phyloP scores from a whole-genome alignment of 2,888 invertebrate species.

The Volucella inanis region DNA sequence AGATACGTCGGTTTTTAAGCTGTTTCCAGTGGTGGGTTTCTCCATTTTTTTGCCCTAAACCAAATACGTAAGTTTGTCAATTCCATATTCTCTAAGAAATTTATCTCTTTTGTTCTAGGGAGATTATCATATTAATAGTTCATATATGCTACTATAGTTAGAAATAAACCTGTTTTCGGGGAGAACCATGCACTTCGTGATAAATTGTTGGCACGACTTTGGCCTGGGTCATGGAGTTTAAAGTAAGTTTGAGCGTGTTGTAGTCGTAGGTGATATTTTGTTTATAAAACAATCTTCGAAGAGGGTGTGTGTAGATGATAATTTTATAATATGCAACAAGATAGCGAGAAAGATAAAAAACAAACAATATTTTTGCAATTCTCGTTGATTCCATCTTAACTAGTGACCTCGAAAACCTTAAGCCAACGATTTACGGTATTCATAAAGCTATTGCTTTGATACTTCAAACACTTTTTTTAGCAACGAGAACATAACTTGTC shows the following conservation, averaged over 20 bases:
- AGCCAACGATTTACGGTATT: too few relatives aligned
- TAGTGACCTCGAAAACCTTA: too few relatives aligned
- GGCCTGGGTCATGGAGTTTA: not conserved
- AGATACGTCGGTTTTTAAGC: not conserved
- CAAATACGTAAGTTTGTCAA: not conserved
- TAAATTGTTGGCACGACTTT: slow-evolving; percentile 24
- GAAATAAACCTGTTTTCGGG: not conserved
- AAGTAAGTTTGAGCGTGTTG: not conserved
- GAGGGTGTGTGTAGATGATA: too few relatives aligned
- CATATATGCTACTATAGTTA: not conserved
- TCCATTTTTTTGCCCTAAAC: not conserved
- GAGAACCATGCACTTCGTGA: slow-evolving; percentile 9
- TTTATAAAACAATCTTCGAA: not conserved
- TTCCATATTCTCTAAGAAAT: not conserved
- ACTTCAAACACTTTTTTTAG: too few relatives aligned
- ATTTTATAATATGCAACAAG: too few relatives aligned
- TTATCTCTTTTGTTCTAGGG: slow-evolving; percentile 1
- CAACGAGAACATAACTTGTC: too few relatives aligned
- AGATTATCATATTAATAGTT: not conserved
- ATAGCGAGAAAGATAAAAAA: too few relatives aligned
- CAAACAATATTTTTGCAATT: too few relatives aligned
- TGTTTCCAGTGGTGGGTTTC: slow-evolving; percentile 41
- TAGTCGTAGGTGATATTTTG: slow-evolving; percentile 2
- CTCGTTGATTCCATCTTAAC: too few relatives aligned
- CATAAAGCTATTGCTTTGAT: too few relatives aligned